A percentile compares a stretch with the other conserved stretches of the same genome.
Evolutionary conservation across 2,888 invertebrate species (phyloP).

Genomic region (Sphecodes monilicornis): DNA sequence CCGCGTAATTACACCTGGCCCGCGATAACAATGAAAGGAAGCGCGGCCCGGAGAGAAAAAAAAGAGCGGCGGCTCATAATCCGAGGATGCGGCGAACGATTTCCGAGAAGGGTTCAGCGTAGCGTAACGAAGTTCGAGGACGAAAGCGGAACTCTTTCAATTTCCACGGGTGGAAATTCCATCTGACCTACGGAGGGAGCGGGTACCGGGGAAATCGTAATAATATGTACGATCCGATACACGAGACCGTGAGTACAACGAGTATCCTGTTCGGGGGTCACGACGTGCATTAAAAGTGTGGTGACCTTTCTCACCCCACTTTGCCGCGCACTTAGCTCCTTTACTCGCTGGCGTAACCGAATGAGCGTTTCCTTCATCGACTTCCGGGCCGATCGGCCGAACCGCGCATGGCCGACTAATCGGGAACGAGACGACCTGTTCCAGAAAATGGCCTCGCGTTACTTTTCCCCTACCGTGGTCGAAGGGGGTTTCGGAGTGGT

Average conservation of each 20-base stretch:
- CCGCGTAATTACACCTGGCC: constrained; percentile 49
- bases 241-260: neutral
- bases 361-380: constrained; percentile 5
- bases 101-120: neutral
- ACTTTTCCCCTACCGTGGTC: constrained; percentile 36
- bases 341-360: neutral
- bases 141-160: neutral
- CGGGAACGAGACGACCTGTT: constrained; percentile 64
- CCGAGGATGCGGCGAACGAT: constrained; percentile 28
- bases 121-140: neutral
- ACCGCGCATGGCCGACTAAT: constrained; percentile 62
- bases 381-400: constrained; percentile 47
- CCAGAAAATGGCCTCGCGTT: constrained; percentile 62
- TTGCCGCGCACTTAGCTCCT: constrained; percentile 6
- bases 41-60: neutral
- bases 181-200: neutral
- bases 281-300: neutral
- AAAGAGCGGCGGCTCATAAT: constrained; percentile 36
- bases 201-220: neutral
- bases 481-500: constrained; percentile 45
- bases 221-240: neutral
- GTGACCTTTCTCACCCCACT: neutral
- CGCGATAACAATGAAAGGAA: constrained; percentile 44
- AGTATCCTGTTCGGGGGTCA: neutral
- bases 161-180: constrained; percentile 22